Evolutionary conservation across 2,888 invertebrate species (phyloP).

Genomic region (Synanthedon vespiformis): DNA sequence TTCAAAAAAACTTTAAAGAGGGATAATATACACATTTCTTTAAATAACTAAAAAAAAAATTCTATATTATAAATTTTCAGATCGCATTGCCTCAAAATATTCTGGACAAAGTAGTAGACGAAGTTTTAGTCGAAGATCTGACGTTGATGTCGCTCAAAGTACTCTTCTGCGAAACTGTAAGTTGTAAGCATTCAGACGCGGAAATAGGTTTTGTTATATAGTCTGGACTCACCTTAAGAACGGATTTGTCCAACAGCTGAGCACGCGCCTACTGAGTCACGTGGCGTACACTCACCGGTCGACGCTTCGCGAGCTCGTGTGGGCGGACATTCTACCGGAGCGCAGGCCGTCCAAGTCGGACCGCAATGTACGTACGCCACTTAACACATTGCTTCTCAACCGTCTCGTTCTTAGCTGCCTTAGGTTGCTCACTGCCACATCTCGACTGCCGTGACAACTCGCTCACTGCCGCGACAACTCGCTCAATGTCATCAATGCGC

Average conservation of each 20-base stretch:
- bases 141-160: conserved; percentile 45
- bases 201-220: no score
- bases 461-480: no score
- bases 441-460: no score
- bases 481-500: no score
- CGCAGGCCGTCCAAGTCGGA: conserved; percentile 1
- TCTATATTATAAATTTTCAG: conserved; percentile 22
- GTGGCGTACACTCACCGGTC: conserved; percentile 25
- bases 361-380: neutral
- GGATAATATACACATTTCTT: no score
- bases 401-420: neutral
- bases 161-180: conserved; percentile 55
- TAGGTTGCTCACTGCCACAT: no score
- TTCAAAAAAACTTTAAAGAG: no score
- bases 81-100: conserved; percentile 32
- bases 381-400: neutral
- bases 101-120: conserved; percentile 38
- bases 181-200: conserved; percentile 12
- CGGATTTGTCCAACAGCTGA: conserved; percentile 20
- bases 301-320: conserved; percentile 37
- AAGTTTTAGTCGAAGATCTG: conserved; percentile 38
- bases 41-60: neutral
- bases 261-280: conserved; percentile 30
- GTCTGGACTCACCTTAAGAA: no score
- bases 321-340: conserved; percentile 36